A percentile compares a stretch with the other conserved stretches of the same genome.
These are phyloP conservation scores for Sebastes goodei DNA, from an alignment of 2,797 vertebrate species.

Conservation along the genomic window DNA sequence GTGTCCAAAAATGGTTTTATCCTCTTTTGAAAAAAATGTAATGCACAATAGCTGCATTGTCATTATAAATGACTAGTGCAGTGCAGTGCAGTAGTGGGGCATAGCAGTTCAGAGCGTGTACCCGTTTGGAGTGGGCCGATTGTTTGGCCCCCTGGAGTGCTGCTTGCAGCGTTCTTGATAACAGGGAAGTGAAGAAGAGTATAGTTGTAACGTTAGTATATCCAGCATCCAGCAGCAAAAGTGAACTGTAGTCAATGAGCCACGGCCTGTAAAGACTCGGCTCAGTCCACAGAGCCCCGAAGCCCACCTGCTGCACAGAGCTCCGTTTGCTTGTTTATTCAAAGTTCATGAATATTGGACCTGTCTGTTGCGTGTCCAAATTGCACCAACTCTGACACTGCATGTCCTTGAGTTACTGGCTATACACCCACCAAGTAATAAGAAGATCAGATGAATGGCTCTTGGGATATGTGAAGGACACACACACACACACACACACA, in stretches of 20 bases:
- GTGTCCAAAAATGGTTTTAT: background rate
- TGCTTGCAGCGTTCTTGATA: background rate
- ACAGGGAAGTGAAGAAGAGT: background rate
- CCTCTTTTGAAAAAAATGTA: background rate
- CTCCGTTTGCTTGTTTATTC: rapidly evolving
- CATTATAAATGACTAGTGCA: background rate
- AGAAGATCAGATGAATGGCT: background rate
- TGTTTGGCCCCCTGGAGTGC: background rate
- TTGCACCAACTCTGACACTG: background rate
- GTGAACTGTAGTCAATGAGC: background rate
- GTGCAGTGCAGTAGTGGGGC: too few species aligned
- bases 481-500: background rate
- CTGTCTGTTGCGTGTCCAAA: background rate
- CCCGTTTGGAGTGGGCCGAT: background rate
- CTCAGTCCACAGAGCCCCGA: too few species aligned
- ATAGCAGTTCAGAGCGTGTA: too few species aligned
- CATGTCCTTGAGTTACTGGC: background rate
- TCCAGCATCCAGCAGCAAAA: background rate
- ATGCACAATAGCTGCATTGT: background rate
- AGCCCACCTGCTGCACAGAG: background rate
- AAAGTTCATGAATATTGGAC: background rate
- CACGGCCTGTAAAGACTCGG: background rate
- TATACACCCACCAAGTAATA: too few species aligned
- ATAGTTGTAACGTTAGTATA: background rate
- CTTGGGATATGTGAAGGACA: background rate